Percentiles rank a stretch among this genome's conserved stretches.
These are phyloP conservation scores for Sipha flava DNA, from an alignment of 1,140 invertebrate genomes.

Conservation along the genomic window DNA sequence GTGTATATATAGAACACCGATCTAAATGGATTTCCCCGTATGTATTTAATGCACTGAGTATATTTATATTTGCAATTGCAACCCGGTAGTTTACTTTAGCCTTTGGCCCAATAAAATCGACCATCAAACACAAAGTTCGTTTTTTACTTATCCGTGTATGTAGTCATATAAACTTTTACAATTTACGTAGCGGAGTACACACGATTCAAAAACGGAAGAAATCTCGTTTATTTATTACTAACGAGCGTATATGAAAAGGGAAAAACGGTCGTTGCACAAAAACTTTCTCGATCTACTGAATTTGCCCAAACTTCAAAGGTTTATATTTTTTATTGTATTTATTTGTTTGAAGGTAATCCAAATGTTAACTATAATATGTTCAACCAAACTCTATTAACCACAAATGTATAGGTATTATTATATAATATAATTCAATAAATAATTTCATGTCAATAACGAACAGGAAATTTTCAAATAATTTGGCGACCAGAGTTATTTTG, in stretches of 20 bases:
- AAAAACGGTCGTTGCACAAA: neutral
- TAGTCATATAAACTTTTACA: conserved; percentile 25
- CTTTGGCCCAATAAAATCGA: neutral
- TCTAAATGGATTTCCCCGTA: conserved; percentile 2
- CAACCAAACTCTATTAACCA: neutral
- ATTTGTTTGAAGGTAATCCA: neutral
- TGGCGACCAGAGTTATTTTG: too few relatives aligned
- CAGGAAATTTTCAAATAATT: too few relatives aligned
- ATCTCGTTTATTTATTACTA: conserved; percentile 29
- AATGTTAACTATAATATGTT: neutral
- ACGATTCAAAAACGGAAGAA: conserved; percentile 5
- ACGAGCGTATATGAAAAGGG: neutral
- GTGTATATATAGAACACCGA: neutral
- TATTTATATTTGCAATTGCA: neutral
- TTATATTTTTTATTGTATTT: neutral
- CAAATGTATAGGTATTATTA: neutral
- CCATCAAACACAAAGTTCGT: conserved; percentile 26
- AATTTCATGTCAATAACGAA: too few relatives aligned
- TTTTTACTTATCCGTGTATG: neutral
- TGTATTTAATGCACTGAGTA: neutral
- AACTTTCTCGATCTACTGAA: conserved; percentile 9
- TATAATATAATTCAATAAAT: too few relatives aligned
- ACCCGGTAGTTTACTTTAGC: conserved; percentile 2
- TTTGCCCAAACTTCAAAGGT: neutral
- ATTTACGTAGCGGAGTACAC: neutral